Evolutionary conservation across 1,140 invertebrate species (phyloP).

Genomic region (Spodoptera litura): DNA sequence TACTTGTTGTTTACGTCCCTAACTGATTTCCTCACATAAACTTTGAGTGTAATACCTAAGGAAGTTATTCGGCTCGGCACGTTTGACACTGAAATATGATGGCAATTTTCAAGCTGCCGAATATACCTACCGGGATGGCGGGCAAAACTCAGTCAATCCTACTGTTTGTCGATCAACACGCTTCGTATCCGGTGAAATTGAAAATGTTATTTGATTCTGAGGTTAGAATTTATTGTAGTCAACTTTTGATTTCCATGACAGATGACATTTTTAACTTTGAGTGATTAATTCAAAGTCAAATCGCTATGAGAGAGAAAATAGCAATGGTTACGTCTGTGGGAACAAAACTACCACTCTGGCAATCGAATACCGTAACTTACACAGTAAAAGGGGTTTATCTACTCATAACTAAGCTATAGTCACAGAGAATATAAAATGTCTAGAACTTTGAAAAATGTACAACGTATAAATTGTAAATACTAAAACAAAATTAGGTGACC

Average conservation of each 20-base stretch:
- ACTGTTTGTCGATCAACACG: constrained; percentile 73
- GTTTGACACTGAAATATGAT: constrained; percentile 77
- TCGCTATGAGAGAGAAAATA: no score
- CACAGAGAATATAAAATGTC: no score
- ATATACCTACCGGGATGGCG: constrained; percentile 51
- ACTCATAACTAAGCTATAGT: no score
- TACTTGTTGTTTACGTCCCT: constrained; percentile 58
- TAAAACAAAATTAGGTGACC: background rate
- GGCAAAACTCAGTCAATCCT: constrained; percentile 69
- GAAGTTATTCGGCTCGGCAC: constrained; percentile 66
- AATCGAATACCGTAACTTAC: no score
- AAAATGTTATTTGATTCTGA: constrained; percentile 63
- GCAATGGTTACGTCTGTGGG: no score
- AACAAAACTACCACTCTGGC: no score
- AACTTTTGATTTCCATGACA: constrained; percentile 47
- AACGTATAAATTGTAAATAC: background rate
- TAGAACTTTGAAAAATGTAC: no score
- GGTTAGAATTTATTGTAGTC: constrained; percentile 54
- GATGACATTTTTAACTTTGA: background rate
- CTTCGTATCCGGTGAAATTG: constrained; percentile 60
- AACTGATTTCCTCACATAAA: constrained; percentile 65
- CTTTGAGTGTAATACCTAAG: constrained; percentile 64
- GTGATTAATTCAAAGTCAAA: background rate
- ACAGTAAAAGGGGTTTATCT: no score
- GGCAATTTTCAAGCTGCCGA: constrained; percentile 71